Base-by-base conservation (phyloP, 2,888 invertebrate species). In the Rhyacophila evoluta region DNA sequence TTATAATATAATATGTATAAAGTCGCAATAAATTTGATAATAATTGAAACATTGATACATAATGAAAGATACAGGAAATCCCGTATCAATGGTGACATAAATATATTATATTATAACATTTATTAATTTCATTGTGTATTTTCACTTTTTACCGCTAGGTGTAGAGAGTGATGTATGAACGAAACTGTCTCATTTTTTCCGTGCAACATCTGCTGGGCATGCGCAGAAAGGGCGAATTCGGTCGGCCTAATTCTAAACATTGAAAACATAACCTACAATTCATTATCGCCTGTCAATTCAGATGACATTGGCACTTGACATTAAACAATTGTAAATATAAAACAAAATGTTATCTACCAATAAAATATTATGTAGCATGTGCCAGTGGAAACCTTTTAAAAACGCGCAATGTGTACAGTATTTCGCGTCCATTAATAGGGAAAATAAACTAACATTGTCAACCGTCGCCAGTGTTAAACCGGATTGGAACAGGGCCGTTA, bases 401-500 rank as follows among this genome's bases (percentile, higher is more conserved):
- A 55, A 55, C 19, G 15, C 15, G 2, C 25, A 55, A 19, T 55
- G 55, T 55, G 15, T 55, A 55, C 55, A 55, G 19, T 55, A 55
- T 12, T 1, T 25, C n/a, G 55, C 19, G 55, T 19, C 55, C 10
- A 55, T 15, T 25, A 19, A 5, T 69, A 69, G 6, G 12, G 29
- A 69, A 11, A 69, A 28, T 28, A 27, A 1, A 11, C n/a, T 28
- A 29, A 69, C 28, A 29, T 69, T 69, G 28, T 69, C 69, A 19
- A 33, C 69, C 1, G 6, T 25, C 12, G 28, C 67, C 6, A 73
- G 38, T 10, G 25, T 69, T 4, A 82, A 82, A 37, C 80, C 79
- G 4, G 88, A 87, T 83, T 88, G 88, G 89, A 86, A 87, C 84
- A 88, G 88, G 85, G 86, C 89, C 84, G 88, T 89, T 39, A 87